Evolutionary conservation across 2,797 vertebrate genomes (phyloP).

Genomic region (Aphelocoma californica): DNA sequence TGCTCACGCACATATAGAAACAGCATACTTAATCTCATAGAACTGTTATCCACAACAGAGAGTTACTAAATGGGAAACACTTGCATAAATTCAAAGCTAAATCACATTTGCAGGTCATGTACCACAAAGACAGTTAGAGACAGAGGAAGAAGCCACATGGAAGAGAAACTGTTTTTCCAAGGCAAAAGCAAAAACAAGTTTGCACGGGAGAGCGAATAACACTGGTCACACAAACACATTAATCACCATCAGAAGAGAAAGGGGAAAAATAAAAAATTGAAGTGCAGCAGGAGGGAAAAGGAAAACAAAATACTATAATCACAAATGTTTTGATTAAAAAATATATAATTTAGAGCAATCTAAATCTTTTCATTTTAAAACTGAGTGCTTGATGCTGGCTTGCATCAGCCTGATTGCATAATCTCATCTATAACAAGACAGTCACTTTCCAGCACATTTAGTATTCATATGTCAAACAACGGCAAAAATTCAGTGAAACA

Average conservation of each 20-base stretch:
- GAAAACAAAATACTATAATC: conserved; percentile 45
- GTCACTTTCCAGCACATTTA: conserved; percentile 11
- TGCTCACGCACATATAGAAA: neutral
- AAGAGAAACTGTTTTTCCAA: neutral
- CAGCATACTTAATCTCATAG: neutral
- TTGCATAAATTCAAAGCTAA: neutral
- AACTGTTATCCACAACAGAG: neutral
- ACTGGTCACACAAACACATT: neutral
- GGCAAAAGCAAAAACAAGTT: neutral
- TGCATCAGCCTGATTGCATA: conserved; percentile 32
- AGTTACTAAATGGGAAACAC: neutral
- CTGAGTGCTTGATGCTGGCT: neutral
- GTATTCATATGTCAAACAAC: neutral
- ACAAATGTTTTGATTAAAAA: conserved; percentile 44
- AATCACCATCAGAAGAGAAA: conserved; percentile 6
- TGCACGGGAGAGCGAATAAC: neutral
- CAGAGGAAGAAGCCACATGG: neutral
- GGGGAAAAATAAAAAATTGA: neutral
- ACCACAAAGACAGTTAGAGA: neutral
- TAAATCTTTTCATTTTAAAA: conserved; percentile 41
- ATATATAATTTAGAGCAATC: conserved; percentile 32
- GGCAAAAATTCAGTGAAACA: conserved; percentile 27
- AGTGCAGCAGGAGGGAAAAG: conserved; percentile 25
- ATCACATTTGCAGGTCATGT: neutral
- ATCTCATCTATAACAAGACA: conserved; percentile 20